Base-by-base conservation (phyloP, 2,888 invertebrate species). In the Serrognathus titanus region DNA sequence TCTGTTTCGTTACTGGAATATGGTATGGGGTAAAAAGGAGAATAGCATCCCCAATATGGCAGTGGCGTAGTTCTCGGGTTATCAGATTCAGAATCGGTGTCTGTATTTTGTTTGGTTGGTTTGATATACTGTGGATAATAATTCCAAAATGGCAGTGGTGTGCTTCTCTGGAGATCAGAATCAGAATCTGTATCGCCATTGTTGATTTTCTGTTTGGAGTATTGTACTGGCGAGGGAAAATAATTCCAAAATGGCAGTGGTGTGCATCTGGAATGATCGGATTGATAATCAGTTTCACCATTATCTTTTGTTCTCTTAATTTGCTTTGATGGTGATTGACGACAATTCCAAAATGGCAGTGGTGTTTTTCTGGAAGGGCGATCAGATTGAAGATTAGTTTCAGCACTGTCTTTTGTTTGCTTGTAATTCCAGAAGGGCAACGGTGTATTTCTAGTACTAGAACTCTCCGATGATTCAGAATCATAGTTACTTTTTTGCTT, bases 191-290 rank as follows among this genome's bases (percentile, higher is more conserved):
- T 40, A 13, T 40, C 40, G 40, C 40, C 12, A 5, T 40, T 11
- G 40, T 5, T 40, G 40, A 1, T 12, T 40, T 40, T 40, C 11
- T 45, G 36, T 24, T 31, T 51, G n/a, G 38, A 1, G 6, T 31
- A 5, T 5, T 31, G 24, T 31, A 31, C 24, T 31, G 24, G 24
- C 8, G 69, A 67, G 24, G 69, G 67, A 52, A 66, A 66, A 55
- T 69, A 72, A 46, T 67, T 65, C 72, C 71, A 73, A 60, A 65
- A 71, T 1, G 72, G 71, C 38, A 69, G 63, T 7, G 70, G 66
- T 5, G 71, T 69, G 10, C 55, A 59, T 39, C 61, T 58, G 45
- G 51, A 61, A 53, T 48, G 58, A 41, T 49, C 53, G 38, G 54
- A 51, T 48, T 52, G 46, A n/a, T 39, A 52, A 31, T 57, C 57